phyloP scores from a whole-genome alignment of 2,113 vertebrate genomes.

The Hassar affinis region DNA sequence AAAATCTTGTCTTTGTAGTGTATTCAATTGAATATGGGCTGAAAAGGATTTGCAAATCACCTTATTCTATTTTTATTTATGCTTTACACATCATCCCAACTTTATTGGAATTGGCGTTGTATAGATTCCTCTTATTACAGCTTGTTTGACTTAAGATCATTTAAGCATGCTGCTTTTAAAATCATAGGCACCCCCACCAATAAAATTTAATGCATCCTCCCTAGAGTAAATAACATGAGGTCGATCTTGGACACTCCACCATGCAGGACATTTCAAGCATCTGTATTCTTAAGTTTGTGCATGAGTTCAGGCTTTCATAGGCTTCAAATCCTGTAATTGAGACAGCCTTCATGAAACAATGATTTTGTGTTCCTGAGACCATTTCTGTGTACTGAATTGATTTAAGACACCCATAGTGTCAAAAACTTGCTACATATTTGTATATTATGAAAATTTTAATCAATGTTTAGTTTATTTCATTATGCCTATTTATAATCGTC shows the following conservation, averaged over 20 bases:
- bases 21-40: too few species aligned
- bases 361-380: not conserved
- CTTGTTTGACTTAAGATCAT: not conserved
- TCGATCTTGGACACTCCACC: not conserved
- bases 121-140: too few species aligned
- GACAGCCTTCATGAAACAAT: not conserved
- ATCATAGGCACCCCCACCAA: not conserved
- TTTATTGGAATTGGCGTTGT: too few species aligned
- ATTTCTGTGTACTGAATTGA: not conserved
- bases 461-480: not conserved
- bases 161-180: constrained; percentile 3
- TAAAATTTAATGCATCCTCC: not conserved
- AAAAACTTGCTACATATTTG: not conserved
- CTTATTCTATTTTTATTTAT: too few species aligned
- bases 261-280: not conserved
- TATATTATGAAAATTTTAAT: not conserved
- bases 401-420: not conserved
- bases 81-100: too few species aligned
- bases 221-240: not conserved
- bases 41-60: too few species aligned
- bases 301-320: not conserved
- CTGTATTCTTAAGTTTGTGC: not conserved
- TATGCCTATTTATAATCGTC: not conserved
- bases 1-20: too few species aligned
- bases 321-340: not conserved